A percentile compares a stretch with the other conserved stretches of the same genome.
Conservation (phyloP, 2,113 vertebrate genomes). For the Pachycephala philippinensis region DNA sequence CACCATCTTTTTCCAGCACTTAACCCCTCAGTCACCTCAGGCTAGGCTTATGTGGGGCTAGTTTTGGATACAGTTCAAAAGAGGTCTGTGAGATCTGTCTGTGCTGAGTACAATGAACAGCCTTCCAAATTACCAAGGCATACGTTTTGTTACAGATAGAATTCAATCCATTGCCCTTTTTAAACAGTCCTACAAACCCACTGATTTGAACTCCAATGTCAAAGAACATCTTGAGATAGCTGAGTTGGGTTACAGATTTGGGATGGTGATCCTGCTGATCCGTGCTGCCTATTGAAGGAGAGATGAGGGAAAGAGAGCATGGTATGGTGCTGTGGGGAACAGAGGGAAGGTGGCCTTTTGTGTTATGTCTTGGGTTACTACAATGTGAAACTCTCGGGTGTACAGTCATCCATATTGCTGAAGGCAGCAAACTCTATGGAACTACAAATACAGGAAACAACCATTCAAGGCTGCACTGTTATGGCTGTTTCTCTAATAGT, state of each 20-base stretch:
- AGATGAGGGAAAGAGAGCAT: neutral
- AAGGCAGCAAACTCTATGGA: neutral
- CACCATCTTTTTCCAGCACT: neutral
- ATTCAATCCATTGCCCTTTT: neutral
- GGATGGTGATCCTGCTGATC: neutral
- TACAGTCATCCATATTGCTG: neutral
- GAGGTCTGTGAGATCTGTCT: neutral
- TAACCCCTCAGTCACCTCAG: neutral
- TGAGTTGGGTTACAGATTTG: neutral
- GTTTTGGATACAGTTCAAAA: neutral
- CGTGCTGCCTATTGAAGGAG: neutral
- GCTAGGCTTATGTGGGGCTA: neutral
- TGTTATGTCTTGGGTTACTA: neutral
- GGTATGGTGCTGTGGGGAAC: rapidly evolving
- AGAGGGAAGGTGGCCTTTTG: neutral
- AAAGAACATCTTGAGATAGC: neutral
- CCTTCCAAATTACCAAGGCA: neutral
- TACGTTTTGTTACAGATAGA: neutral
- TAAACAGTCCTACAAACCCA: neutral
- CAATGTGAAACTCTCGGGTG: neutral
- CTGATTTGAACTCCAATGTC: neutral
- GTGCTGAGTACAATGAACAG: neutral
- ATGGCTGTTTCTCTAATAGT: neutral
- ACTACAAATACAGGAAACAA: neutral
- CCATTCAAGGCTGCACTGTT: neutral